phyloP scores from a whole-genome alignment of 2,797 vertebrate species.

The Amphiprion clarkii region DNA sequence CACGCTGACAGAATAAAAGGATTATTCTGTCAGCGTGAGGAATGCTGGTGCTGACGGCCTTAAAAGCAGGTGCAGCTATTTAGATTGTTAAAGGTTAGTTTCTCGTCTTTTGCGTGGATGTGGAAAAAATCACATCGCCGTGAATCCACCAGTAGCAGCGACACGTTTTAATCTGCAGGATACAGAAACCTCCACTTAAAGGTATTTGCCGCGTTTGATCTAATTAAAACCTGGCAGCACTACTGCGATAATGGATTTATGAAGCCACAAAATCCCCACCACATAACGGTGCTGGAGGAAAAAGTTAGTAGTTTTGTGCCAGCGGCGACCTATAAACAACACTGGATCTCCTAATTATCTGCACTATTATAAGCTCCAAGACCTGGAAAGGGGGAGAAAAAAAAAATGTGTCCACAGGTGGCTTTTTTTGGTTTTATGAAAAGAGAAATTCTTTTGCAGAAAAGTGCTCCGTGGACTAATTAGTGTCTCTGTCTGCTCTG shows the following conservation, averaged over 20 bases:
- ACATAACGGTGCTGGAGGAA: not conserved
- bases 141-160: not conserved
- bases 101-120: not conserved
- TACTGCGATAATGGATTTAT: conserved; percentile 23
- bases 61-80: conserved; percentile 17
- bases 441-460: conserved; percentile 25
- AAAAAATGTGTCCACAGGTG: conserved; percentile 28
- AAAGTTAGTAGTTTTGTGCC: conserved; percentile 18
- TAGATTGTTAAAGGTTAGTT: conserved; percentile 3
- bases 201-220: conserved; percentile 10
- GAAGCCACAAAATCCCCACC: not conserved
- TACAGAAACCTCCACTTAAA: not conserved
- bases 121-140: not conserved
- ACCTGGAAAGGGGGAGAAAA: not conserved
- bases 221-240: conserved; percentile 31
- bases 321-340: conserved; percentile 24
- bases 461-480: conserved; percentile 49
- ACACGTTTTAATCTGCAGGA: not conserved
- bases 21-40: too few relatives aligned
- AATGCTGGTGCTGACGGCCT: conserved; percentile 19
- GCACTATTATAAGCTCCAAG: conserved; percentile 9
- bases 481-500: conserved; percentile 50
- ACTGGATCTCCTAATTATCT: conserved; percentile 32
- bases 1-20: conserved; percentile 27
- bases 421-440: not conserved